Evolutionary conservation across 35 echinoderm and acorn worm species (phyloP), one percentile per base, ranked within the genome.

Genomic region (Holothuria glaberrima): DNA sequence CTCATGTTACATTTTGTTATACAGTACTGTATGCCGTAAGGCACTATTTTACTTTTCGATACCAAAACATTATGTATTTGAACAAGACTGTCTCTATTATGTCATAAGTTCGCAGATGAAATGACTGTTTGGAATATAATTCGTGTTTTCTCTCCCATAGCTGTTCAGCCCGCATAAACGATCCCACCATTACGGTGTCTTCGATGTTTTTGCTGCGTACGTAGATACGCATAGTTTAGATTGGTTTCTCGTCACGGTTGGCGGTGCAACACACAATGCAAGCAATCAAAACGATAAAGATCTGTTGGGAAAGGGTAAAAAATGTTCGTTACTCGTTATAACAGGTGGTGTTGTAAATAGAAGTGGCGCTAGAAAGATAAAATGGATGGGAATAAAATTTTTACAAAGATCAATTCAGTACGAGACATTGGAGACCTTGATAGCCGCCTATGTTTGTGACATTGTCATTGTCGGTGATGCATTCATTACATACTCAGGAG

Each of bases 261-360:
- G 79, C 79, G 12, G 41, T 24, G 30, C 79, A 82, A 32, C 79
- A 82, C 36, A 82, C 79, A 57, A 82, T 82, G 20, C 41, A 58
- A 33, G 79, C 48, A 38, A 82, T 82, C 36, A 82, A 50, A 19
- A 82, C 30, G 79, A 82, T 82, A 48, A 82, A 82, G 48, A 82
- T 82, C 79, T 82, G 48, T 27, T 29, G 30, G 31, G 9, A 26
- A 19, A 27, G 26, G 9, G 26, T 50, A 4, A 12, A 38, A 41
- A 9, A 20, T 78, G 74, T 0, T 9, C 6, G 16, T 48, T 25
- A 33, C n/a, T 78, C 21, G 35, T 46, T 78, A 28, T 14, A 28
- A 26, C 25, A 10, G 22, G 16, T 24, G 21, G 66, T 13, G 0
- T 69, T 22, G 28, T 9, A 7, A 25, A 66, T n/a, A n/a, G 13